Conservation (phyloP, 1,140 invertebrate genomes). For the Cyclargus thomasi region DNA sequence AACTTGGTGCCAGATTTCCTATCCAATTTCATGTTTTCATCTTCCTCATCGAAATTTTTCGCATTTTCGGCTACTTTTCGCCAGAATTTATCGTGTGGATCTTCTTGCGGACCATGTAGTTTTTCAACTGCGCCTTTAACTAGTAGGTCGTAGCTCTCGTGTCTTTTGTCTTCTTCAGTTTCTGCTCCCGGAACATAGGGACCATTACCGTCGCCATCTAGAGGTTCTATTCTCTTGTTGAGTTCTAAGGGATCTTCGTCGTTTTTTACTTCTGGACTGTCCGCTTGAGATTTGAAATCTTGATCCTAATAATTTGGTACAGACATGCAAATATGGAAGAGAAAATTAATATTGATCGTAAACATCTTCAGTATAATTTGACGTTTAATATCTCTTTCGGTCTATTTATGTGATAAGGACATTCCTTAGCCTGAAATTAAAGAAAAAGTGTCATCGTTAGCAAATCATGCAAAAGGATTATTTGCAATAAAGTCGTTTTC, state of each 20-base stretch:
- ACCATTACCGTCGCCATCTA: constrained; percentile 46
- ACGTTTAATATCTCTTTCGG: constrained; percentile 15
- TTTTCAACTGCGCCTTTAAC: constrained; percentile 65
- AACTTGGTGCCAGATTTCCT: constrained; percentile 59
- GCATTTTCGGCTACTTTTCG: constrained; percentile 63
- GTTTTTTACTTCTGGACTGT: constrained; percentile 17
- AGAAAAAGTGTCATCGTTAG: too few species aligned
- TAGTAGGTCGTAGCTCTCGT: constrained; percentile 69
- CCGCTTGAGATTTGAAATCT: constrained; percentile 24
- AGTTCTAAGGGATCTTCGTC: constrained; percentile 47
- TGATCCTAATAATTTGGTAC: constrained; percentile 44
- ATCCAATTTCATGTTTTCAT: constrained; percentile 51
- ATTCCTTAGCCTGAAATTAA: constrained; percentile 57
- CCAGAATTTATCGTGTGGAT: constrained; percentile 55
- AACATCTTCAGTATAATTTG: not conserved
- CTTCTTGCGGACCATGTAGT: constrained; percentile 62
- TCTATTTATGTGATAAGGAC: constrained; percentile 46
- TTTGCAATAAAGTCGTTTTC: too few species aligned
- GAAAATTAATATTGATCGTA: constrained; percentile 19
- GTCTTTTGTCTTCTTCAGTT: constrained; percentile 74
- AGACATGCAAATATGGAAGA: constrained; percentile 57
- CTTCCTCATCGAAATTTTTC: constrained; percentile 42
- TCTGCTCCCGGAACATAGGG: constrained; percentile 77
- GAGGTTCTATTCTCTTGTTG: constrained; percentile 42
- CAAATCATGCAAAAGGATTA: constrained; percentile 31